Percentiles rank a stretch among this genome's conserved stretches.
phyloP scores from a whole-genome alignment of 2,797 vertebrate species.

The Okamejei kenojei region DNA sequence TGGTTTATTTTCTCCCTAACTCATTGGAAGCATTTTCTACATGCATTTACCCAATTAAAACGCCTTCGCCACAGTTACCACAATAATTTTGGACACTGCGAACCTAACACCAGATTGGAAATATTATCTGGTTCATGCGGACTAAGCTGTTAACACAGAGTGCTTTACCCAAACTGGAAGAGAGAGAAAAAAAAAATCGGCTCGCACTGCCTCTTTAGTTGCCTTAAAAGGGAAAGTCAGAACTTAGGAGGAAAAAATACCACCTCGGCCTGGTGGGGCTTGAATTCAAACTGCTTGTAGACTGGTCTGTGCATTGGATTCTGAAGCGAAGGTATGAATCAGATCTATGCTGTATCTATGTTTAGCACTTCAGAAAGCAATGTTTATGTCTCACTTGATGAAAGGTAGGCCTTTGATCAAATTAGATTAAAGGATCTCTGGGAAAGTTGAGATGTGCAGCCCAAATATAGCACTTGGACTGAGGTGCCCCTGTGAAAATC shows the following conservation, averaged over 20 bases:
- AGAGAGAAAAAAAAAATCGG: too few species aligned
- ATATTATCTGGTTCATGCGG: too few species aligned
- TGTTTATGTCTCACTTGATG: not conserved
- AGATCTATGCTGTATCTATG: not conserved
- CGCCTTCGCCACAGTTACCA: too few species aligned
- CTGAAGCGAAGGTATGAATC: too few species aligned
- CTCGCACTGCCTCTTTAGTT: not conserved
- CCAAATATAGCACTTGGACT: not conserved
- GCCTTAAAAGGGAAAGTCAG: not conserved
- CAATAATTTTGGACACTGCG: too few species aligned
- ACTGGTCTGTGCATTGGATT: not conserved
- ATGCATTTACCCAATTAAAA: not conserved
- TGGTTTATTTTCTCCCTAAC: not conserved
- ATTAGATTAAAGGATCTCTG: not conserved
- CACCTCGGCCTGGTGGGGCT: not conserved
- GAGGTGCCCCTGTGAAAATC: not conserved
- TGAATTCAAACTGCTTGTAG: not conserved
- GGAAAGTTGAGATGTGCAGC: not conserved
- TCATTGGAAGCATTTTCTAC: not conserved
- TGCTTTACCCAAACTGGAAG: too few species aligned
- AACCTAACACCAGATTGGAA: too few species aligned
- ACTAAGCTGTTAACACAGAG: too few species aligned
- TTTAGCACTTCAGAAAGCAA: not conserved
- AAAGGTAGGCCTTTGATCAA: not conserved
- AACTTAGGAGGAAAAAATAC: not conserved